A percentile compares a stretch with the other conserved stretches of the same genome.
These are phyloP conservation scores for Cliona cf. orientalis DNA, from an alignment of 37 sponge, comb jelly and placozoan genomes.

Conservation along the genomic window DNA sequence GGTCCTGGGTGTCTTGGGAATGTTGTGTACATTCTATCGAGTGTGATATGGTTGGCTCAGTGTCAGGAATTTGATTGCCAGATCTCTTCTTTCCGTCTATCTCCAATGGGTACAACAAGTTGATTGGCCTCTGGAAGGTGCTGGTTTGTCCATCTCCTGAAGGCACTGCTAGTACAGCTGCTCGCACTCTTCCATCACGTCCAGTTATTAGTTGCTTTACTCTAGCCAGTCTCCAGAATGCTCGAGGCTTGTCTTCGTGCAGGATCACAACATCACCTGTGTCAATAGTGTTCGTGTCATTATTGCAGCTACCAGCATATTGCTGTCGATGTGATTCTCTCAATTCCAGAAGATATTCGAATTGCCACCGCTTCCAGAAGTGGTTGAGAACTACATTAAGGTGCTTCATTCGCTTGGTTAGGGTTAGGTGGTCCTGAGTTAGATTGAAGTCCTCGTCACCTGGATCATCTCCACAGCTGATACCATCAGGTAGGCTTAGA, in stretches of 20 bases:
- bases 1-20: background rate
- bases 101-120: background rate
- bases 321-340: background rate
- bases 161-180: background rate
- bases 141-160: background rate
- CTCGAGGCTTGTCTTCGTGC: constrained; percentile 21
- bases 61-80: background rate
- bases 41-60: background rate
- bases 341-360: too few relatives aligned
- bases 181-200: constrained; percentile 14
- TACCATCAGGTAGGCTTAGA: constrained; percentile 16
- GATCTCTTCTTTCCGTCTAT: background rate
- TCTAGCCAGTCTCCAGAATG: constrained; percentile 12
- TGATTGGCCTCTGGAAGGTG: background rate
- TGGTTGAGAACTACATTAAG: constrained; percentile 2
- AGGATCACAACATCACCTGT: constrained; percentile 7
- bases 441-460: constrained; percentile 5
- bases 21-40: too few relatives aligned
- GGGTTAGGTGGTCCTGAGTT: background rate
- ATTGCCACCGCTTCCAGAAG: too few relatives aligned
- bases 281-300: background rate
- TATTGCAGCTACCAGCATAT: background rate
- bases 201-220: constrained; percentile 10
- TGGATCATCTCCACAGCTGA: constrained; percentile 5
- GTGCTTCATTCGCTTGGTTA: constrained; percentile 5